These are phyloP conservation scores for Serranus cabrilla DNA, from an alignment of 2,797 vertebrate species.

Conservation along the genomic window DNA sequence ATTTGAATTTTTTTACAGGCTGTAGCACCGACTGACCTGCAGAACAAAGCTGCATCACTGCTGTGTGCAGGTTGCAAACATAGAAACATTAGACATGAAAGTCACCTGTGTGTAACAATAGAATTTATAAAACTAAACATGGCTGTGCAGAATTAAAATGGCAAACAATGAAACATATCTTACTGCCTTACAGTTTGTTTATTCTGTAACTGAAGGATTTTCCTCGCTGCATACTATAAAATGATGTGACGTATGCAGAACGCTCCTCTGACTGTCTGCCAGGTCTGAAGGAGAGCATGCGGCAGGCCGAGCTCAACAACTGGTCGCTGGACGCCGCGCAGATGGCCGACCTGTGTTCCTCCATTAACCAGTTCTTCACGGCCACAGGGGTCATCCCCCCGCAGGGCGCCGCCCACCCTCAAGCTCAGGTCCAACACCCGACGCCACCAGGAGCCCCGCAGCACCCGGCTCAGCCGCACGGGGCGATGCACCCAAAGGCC, in stretches of 20 bases:
- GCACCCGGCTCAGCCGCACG: constrained; percentile 78
- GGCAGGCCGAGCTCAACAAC: constrained; percentile 92
- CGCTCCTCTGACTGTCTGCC: constrained; percentile 27
- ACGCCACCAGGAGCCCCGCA: constrained; percentile 75
- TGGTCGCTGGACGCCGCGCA: constrained; percentile 90
- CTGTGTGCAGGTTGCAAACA: no score
- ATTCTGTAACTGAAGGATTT: no score
- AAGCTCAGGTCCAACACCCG: constrained; percentile 78
- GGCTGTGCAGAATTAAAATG: no score
- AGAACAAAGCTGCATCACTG: no score
- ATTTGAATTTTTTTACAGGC: no score
- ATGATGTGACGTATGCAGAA: neutral
- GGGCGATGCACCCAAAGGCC: constrained; percentile 88
- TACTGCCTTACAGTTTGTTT: no score
- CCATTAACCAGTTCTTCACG: constrained; percentile 91
- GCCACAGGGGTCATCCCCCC: constrained; percentile 90
- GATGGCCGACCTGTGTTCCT: constrained; percentile 91
- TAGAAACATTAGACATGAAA: no score
- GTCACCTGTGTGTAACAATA: no score
- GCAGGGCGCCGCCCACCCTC: constrained; percentile 85
- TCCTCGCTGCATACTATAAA: no score
- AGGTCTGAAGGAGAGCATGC: constrained; percentile 93
- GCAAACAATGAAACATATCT: no score
- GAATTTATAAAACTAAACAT: no score
- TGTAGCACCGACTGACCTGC: no score